Conservation (phyloP, 37 sponge, comb jelly and placozoan genomes). For the Theonella swinhoei region DNA sequence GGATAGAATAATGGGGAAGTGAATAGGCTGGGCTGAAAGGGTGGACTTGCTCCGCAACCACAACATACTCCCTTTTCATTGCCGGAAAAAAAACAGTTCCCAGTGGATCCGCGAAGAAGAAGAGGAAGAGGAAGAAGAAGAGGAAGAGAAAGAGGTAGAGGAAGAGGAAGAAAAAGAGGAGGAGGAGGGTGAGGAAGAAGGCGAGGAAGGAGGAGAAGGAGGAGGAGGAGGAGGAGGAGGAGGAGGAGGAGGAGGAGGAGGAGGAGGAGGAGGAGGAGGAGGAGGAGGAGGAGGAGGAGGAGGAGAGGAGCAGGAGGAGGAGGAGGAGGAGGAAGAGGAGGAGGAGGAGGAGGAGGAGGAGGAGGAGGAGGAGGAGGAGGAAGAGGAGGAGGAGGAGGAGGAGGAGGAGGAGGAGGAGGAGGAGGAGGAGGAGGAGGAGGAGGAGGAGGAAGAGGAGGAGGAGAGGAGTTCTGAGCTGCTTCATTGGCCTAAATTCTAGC, state of each 20-base stretch:
- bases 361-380: neutral
- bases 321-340: neutral
- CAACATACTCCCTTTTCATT: too few relatives aligned
- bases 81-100: too few relatives aligned
- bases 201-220: neutral
- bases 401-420: neutral
- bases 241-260: slow-evolving; percentile 23
- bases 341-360: neutral
- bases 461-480: neutral
- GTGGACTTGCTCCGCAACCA: too few relatives aligned
- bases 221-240: slow-evolving; percentile 17
- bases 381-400: neutral
- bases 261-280: slow-evolving; percentile 20
- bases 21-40: too few relatives aligned
- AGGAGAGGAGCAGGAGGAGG: too few relatives aligned
- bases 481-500: too few relatives aligned
- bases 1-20: too few relatives aligned
- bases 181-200: neutral
- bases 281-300: slow-evolving; percentile 22
- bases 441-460: neutral
- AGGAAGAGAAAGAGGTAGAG: neutral
- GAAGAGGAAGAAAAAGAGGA: neutral
- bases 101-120: neutral
- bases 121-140: neutral
- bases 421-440: neutral